Percentiles rank a stretch among this genome's conserved stretches.
These are phyloP conservation scores for Zosterops hypoxanthus DNA, from an alignment of 2,113 vertebrate genomes.

Conservation along the genomic window DNA sequence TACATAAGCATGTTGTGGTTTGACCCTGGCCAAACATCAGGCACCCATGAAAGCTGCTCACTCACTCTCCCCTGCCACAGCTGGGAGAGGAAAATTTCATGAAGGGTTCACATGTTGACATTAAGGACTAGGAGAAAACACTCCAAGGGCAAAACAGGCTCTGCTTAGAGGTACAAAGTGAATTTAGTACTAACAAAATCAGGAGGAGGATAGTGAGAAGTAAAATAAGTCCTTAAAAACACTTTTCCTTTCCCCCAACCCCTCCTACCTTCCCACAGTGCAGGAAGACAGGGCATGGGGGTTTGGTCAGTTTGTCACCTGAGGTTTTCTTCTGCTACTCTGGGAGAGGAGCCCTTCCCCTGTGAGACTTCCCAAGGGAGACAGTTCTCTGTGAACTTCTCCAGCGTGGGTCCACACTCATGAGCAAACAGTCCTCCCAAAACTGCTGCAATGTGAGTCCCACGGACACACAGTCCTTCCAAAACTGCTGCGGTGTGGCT, in stretches of 20 bases:
- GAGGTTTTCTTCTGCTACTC: not conserved
- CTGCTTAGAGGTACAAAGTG: not conserved
- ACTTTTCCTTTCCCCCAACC: not conserved
- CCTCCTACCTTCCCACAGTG: rapidly evolving
- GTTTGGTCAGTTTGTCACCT: not conserved
- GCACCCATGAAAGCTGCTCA: not conserved
- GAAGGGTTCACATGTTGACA: too few species aligned
- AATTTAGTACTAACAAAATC: not conserved
- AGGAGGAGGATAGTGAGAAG: not conserved
- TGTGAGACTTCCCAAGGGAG: rapidly evolving
- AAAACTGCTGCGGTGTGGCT: not conserved
- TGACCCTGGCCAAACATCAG: not conserved
- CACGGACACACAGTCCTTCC: not conserved
- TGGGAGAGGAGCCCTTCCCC: not conserved
- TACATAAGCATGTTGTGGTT: rapidly evolving
- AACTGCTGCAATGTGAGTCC: not conserved
- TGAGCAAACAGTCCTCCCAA: not conserved
- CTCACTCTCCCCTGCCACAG: not conserved
- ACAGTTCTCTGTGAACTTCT: not conserved
- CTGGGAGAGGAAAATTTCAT: not conserved
- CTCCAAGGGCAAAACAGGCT: not conserved
- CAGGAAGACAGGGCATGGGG: too few species aligned
- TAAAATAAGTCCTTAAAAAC: not conserved
- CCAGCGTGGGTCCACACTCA: not conserved
- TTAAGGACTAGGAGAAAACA: not conserved